Evolutionary conservation across 1,140 invertebrate genomes (phyloP).

Genomic region (Procambarus virginalis): DNA sequence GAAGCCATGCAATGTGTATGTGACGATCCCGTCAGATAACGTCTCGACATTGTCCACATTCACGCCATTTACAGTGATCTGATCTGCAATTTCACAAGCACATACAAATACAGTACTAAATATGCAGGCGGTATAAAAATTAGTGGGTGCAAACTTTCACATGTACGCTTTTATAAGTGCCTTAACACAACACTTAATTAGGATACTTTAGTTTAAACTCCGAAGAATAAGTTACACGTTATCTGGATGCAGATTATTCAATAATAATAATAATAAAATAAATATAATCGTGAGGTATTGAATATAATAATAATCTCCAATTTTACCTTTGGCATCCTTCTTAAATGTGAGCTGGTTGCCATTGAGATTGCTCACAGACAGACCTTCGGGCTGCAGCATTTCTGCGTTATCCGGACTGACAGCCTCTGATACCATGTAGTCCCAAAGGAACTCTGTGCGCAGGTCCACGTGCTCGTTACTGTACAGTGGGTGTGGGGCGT

Average conservation of each 20-base stretch:
- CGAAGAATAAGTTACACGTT: neutral
- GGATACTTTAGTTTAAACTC: neutral
- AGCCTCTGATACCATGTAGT: constrained; percentile 24
- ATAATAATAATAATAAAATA: neutral
- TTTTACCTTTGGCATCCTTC: constrained; percentile 28
- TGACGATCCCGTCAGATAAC: neutral
- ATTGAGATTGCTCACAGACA: constrained; percentile 18
- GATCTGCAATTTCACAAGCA: neutral
- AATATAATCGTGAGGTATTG: neutral
- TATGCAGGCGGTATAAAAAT: neutral
- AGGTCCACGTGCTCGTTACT: neutral
- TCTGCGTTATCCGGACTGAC: constrained; percentile 3
- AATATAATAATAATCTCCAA: neutral
- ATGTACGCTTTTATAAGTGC: too few species aligned
- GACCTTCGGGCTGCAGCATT: constrained; percentile 3
- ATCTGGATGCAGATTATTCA: too few species aligned
- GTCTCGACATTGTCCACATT: neutral
- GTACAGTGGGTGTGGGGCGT: constrained; percentile 21
- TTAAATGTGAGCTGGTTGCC: constrained; percentile 24
- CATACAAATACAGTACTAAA: too few species aligned
- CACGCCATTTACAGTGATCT: neutral
- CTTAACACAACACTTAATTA: neutral
- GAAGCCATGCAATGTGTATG: constrained; percentile 1
- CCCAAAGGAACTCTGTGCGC: constrained; percentile 15
- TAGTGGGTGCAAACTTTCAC: too few species aligned